phyloP scores from a whole-genome alignment of 2,113 vertebrate species.

The Cephalopholis sonnerati region DNA sequence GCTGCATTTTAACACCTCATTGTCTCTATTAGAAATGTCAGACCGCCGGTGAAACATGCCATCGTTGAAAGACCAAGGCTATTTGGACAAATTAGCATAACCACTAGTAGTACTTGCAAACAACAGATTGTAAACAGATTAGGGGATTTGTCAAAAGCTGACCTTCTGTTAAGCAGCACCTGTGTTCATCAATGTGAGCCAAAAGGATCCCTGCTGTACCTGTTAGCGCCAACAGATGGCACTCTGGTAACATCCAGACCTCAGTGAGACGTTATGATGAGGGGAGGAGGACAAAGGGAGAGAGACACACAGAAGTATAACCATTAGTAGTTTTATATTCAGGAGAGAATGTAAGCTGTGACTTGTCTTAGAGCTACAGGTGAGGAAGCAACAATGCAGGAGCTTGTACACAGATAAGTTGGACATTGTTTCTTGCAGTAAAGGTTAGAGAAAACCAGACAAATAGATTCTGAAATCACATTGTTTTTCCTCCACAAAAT shows the following conservation, averaged over 20 bases:
- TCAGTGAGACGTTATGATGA: constrained; percentile 9
- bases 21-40: neutral
- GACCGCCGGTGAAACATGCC: constrained; percentile 4
- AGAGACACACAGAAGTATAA: neutral
- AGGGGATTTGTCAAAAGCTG: constrained; percentile 66
- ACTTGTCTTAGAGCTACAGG: constrained; percentile 8
- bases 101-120: constrained; percentile 50
- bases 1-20: neutral
- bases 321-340: constrained; percentile 32
- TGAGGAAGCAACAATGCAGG: constrained; percentile 5
- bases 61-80: constrained; percentile 22
- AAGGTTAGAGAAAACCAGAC: neutral
- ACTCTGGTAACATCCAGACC: constrained; percentile 74
- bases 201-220: constrained; percentile 12
- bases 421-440: constrained; percentile 9
- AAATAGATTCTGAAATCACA: neutral
- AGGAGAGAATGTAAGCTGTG: neutral
- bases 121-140: constrained; percentile 71
- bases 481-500: constrained; percentile 19
- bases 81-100: constrained; percentile 43
- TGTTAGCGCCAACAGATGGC: constrained; percentile 77
- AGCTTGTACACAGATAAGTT: neutral
- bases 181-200: constrained; percentile 53
- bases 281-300: neutral
- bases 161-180: constrained; percentile 73